phyloP scores from a whole-genome alignment of 2,113 vertebrate genomes.

The Podarcis muralis region DNA sequence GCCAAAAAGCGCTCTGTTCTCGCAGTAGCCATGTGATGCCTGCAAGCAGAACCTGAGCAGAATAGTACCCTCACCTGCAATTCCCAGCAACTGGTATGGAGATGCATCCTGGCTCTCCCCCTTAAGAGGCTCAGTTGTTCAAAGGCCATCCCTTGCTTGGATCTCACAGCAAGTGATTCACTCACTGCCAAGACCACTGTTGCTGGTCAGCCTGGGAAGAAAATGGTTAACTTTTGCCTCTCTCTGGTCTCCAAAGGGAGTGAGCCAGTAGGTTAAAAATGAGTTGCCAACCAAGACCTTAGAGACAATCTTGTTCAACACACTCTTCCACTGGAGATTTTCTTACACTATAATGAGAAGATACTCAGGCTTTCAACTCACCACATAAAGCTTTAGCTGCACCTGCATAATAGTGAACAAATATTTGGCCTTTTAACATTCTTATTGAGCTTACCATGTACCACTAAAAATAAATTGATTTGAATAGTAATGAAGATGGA shows the following conservation, averaged over 20 bases:
- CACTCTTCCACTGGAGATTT: not conserved
- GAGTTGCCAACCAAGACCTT: not conserved
- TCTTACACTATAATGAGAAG: not conserved
- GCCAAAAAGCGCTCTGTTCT: too few relatives aligned
- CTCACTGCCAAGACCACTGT: not conserved
- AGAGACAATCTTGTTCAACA: not conserved
- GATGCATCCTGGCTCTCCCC: too few relatives aligned
- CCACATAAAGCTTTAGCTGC: not conserved
- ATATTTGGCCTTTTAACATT: conserved; percentile 42
- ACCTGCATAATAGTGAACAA: not conserved
- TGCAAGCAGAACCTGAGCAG: too few relatives aligned
- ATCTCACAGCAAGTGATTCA: not conserved
- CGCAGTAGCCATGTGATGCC: too few relatives aligned
- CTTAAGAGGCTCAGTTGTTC: not conserved
- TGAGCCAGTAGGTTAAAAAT: not conserved
- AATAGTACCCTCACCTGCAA: too few relatives aligned
- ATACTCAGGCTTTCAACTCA: not conserved
- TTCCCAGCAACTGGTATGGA: too few relatives aligned
- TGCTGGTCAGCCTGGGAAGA: not conserved
- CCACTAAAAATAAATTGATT: conserved; percentile 9
- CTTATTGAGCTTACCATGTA: conserved; percentile 11
- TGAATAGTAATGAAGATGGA: conserved; percentile 31
- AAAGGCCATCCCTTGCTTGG: not conserved
- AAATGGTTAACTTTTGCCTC: not conserved
- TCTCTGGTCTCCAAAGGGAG: not conserved